Conservation (phyloP, 2,113 vertebrate genomes). For the Butastur rufipennis region DNA sequence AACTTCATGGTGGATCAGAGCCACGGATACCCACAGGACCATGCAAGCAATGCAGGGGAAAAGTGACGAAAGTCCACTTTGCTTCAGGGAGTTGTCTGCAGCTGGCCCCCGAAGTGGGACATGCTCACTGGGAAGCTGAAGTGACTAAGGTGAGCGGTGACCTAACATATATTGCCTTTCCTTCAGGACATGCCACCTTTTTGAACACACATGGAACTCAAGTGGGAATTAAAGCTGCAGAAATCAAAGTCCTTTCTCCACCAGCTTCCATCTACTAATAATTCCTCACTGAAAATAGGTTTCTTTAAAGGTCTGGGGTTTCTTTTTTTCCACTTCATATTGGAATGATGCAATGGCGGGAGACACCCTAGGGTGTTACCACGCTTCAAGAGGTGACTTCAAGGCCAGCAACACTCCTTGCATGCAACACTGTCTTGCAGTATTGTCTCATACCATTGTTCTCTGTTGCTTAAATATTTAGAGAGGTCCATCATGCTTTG, state of each 20-base stretch:
- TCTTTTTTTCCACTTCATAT: neutral
- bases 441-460: slow-evolving; percentile 43
- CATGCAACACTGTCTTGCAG: slow-evolving; percentile 20
- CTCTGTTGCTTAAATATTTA: slow-evolving; percentile 47
- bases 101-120: neutral
- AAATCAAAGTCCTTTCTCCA: neutral
- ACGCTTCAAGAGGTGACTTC: slow-evolving; percentile 44
- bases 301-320: neutral
- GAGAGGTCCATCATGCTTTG: neutral
- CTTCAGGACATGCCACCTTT: neutral
- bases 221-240: neutral
- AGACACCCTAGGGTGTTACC: slow-evolving; percentile 59
- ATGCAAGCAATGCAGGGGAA: neutral
- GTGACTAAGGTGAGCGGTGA: neutral
- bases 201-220: neutral
- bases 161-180: neutral
- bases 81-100: neutral
- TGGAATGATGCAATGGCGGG: slow-evolving; percentile 37
- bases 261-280: neutral
- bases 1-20: neutral
- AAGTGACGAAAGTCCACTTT: neutral
- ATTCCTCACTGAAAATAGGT: neutral
- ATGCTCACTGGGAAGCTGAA: neutral
- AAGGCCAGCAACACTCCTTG: slow-evolving; percentile 46
- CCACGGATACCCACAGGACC: neutral